Evolutionary conservation across 2,888 invertebrate genomes (phyloP).

Genomic region (Dichetophora obliterata): DNA sequence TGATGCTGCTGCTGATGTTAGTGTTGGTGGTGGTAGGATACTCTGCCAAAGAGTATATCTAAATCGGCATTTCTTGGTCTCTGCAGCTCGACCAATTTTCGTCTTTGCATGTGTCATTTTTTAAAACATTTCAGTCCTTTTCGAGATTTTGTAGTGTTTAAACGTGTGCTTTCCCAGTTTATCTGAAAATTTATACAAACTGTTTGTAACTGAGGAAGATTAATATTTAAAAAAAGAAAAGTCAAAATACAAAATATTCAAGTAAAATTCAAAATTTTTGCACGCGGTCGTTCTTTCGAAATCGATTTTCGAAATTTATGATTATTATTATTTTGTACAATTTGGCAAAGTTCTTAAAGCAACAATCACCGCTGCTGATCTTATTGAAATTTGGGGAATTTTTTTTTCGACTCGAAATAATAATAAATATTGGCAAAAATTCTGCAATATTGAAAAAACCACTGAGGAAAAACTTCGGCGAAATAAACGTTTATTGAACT

Average conservation of each 20-base stretch:
- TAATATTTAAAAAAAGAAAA: neutral
- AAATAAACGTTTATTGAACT: conserved; percentile 1
- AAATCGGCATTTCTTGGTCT: conserved; percentile 10
- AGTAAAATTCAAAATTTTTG: conserved; percentile 11
- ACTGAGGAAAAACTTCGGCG: neutral
- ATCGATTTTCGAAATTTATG: conserved; percentile 23
- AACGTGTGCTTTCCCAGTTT: conserved; percentile 50
- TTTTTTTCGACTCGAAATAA: too few species aligned
- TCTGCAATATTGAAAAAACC: conserved; percentile 10
- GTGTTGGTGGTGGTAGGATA: conserved; percentile 30
- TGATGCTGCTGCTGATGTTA: neutral
- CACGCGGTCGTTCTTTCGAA: conserved; percentile 23
- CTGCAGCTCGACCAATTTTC: conserved; percentile 29
- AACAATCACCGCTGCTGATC: neutral
- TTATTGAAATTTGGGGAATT: neutral
- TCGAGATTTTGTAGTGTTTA: conserved; percentile 66
- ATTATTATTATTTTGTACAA: neutral
- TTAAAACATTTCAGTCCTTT: conserved; percentile 66
- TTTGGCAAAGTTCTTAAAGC: conserved; percentile 1
- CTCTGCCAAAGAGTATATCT: conserved; percentile 30
- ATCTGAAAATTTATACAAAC: neutral
- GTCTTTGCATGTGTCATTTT: conserved; percentile 56
- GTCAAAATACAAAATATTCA: neutral
- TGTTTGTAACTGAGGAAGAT: neutral
- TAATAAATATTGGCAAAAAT: neutral